These are phyloP conservation scores for Xenops minutus DNA, from an alignment of 2,797 vertebrate genomes.

Conservation along the genomic window DNA sequence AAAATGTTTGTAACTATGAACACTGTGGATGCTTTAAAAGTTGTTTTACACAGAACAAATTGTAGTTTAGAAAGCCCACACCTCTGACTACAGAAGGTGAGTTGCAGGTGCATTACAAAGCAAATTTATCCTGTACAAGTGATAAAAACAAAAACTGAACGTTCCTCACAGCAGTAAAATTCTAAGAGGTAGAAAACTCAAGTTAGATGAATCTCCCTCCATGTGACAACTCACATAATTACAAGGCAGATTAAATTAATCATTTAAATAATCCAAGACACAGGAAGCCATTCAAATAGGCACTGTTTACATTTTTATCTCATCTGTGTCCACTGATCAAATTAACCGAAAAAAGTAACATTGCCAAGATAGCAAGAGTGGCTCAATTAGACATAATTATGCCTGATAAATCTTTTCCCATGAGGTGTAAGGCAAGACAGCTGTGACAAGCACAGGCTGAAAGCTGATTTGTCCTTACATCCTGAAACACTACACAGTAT, in stretches of 20 bases:
- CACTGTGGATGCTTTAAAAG: not conserved
- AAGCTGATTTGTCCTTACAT: not conserved
- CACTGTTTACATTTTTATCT: not conserved
- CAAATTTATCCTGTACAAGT: not conserved
- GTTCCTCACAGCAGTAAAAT: not conserved
- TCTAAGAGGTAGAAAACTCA: not conserved
- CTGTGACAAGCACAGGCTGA: not conserved
- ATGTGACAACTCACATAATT: not conserved
- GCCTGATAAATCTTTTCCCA: slow-evolving; percentile 5
- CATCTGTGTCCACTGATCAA: not conserved
- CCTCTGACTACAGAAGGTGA: not conserved
- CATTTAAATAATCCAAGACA: not conserved
- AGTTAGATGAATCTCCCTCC: not conserved
- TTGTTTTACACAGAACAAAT: not conserved
- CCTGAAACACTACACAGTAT: not conserved
- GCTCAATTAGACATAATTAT: not conserved
- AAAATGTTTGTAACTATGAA: not conserved
- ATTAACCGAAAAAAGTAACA: slow-evolving; percentile 9
- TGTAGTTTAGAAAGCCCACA: not conserved
- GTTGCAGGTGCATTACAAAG: not conserved
- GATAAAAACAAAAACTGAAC: not conserved
- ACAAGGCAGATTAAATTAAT: not conserved
- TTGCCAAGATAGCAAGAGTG: not conserved
- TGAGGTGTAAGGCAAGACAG: slow-evolving; percentile 9
- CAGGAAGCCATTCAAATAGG: not conserved